These are phyloP conservation scores for Bombus difficillimus DNA, from an alignment of 1,140 invertebrate species.

Conservation along the genomic window DNA sequence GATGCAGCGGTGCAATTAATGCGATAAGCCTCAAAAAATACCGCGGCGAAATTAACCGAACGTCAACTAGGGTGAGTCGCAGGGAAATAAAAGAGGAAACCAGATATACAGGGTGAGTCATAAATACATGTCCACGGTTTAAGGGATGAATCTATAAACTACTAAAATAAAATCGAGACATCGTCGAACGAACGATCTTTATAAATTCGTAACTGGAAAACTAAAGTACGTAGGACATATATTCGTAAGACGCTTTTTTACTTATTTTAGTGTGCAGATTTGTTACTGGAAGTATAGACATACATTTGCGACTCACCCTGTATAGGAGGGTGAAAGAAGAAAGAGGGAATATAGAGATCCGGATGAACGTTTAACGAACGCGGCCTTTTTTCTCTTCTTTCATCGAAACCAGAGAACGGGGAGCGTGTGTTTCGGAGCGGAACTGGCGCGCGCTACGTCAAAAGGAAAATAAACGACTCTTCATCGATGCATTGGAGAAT, in stretches of 20 bases:
- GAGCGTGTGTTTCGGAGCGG: neutral
- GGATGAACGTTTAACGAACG: conserved; percentile 47
- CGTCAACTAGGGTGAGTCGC: neutral
- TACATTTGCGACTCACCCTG: too few relatives aligned
- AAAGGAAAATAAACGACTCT: conserved; percentile 23
- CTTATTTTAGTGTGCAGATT: too few relatives aligned
- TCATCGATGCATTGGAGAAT: neutral
- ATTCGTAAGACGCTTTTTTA: too few relatives aligned
- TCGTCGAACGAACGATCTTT: too few relatives aligned
- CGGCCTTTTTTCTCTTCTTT: neutral
- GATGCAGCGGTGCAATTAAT: conserved; percentile 56
- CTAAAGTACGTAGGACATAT: too few relatives aligned
- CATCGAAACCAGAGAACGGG: conserved; percentile 5
- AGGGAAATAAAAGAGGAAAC: neutral
- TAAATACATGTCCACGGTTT: too few relatives aligned
- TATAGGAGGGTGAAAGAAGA: neutral
- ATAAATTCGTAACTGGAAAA: too few relatives aligned
- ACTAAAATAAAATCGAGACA: too few relatives aligned
- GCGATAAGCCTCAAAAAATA: conserved; percentile 63
- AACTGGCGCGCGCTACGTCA: neutral
- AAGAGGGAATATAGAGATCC: conserved; percentile 11
- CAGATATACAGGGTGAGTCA: too few relatives aligned
- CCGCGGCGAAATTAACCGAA: conserved; percentile 53
- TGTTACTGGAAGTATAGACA: too few relatives aligned
- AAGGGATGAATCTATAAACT: too few relatives aligned